A percentile compares a stretch with the other conserved stretches of the same genome.
These are phyloP conservation scores for Mus spicilegus DNA, from an alignment of 2,113 vertebrate species.

Conservation along the genomic window DNA sequence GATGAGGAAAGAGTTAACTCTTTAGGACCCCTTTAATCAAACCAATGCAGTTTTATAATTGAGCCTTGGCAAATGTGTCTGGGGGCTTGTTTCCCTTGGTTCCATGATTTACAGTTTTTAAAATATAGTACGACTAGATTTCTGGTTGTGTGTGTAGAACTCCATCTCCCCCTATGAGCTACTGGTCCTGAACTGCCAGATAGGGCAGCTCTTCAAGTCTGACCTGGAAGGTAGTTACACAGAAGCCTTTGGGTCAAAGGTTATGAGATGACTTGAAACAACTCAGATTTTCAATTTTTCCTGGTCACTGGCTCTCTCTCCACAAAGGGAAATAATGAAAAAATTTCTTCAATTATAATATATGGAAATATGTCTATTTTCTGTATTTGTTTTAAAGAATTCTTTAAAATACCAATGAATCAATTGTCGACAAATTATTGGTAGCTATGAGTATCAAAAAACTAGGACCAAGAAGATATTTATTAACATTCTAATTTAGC, in stretches of 20 bases:
- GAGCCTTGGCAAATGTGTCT: neutral
- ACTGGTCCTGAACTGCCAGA: neutral
- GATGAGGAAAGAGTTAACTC: neutral
- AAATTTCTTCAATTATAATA: neutral
- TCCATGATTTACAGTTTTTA: neutral
- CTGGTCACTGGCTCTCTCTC: neutral
- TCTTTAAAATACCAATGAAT: neutral
- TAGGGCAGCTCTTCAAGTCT: slow-evolving; percentile 6
- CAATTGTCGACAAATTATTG: slow-evolving; percentile 3
- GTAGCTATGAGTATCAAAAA: neutral
- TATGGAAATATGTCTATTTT: neutral
- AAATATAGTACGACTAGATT: neutral
- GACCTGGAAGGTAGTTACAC: neutral
- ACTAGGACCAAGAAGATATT: neutral
- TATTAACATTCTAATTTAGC: neutral
- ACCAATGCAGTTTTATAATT: neutral
- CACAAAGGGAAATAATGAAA: slow-evolving; percentile 46
- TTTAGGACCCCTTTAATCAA: neutral
- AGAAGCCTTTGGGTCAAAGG: neutral
- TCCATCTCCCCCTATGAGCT: slow-evolving; percentile 9
- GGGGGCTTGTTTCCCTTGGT: neutral
- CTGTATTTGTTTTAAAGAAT: neutral
- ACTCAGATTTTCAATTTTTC: slow-evolving; percentile 19
- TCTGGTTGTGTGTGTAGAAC: neutral
- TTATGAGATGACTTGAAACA: slow-evolving; percentile 21